Conservation (phyloP, 2,797 vertebrate genomes). For the Chelon auratus region DNA sequence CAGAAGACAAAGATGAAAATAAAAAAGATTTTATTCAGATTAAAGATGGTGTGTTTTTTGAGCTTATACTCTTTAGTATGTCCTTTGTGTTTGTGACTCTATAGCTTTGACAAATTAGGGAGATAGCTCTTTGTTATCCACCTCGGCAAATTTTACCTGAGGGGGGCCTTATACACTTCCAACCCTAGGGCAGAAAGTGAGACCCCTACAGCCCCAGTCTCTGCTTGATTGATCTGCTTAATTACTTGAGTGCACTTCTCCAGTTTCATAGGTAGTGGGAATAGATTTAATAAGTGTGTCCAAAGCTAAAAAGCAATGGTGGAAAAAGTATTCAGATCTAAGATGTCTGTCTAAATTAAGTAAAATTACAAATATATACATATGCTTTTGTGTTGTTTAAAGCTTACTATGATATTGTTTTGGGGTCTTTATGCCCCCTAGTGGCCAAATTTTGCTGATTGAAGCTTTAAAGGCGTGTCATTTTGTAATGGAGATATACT, state of each 20-base stretch:
- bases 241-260: not conserved
- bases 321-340: not conserved
- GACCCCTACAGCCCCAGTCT: not conserved
- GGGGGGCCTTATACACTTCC: not conserved
- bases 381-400: too few species aligned
- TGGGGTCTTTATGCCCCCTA: not conserved
- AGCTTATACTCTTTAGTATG: not conserved
- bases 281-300: conserved; percentile 7
- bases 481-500: too few species aligned
- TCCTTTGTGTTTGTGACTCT: conserved; percentile 1
- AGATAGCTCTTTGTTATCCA: not conserved
- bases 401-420: not conserved
- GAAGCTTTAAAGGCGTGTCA: not conserved
- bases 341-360: not conserved
- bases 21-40: not conserved
- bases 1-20: not conserved
- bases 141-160: conserved; percentile 2
- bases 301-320: not conserved
- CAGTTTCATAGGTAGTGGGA: not conserved
- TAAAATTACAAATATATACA: too few species aligned
- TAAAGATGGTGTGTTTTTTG: not conserved
- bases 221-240: conserved; percentile 18
- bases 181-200: not conserved
- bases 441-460: not conserved
- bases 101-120: not conserved